phyloP scores from a whole-genome alignment of 2,797 vertebrate species.

The Chelon labrosus region DNA sequence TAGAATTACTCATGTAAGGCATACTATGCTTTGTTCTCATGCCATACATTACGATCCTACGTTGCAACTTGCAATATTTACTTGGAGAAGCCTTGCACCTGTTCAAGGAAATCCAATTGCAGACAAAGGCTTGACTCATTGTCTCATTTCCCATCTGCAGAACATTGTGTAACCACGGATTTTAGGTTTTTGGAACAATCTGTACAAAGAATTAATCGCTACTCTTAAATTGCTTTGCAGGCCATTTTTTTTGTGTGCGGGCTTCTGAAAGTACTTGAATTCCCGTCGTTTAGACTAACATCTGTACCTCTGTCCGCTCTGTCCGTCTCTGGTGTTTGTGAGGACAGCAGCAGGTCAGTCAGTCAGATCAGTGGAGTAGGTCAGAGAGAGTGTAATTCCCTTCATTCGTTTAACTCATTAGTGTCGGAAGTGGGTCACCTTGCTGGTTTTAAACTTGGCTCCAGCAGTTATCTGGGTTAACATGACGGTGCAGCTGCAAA shows the following conservation, averaged over 20 bases:
- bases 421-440: constrained; percentile 70
- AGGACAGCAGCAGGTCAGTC: constrained; percentile 50
- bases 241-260: too few relatives aligned
- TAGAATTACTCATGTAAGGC: too few relatives aligned
- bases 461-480: constrained; percentile 56
- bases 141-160: neutral
- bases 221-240: too few relatives aligned
- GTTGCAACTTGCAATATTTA: neutral
- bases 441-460: constrained; percentile 15
- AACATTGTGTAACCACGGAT: neutral
- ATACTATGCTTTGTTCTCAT: neutral
- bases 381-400: constrained; percentile 76
- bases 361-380: constrained; percentile 71
- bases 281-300: neutral
- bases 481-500: constrained; percentile 10
- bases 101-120: neutral
- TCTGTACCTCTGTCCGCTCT: constrained; percentile 1
- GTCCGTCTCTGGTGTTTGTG: constrained; percentile 16
- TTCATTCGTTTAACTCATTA: constrained; percentile 70
- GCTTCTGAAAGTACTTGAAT: neutral
- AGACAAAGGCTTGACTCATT: neutral
- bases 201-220: neutral
- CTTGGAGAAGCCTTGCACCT: too few relatives aligned
- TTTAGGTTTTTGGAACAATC: neutral
- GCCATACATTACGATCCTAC: neutral